phyloP scores from a whole-genome alignment of 2,888 invertebrate genomes.

The Cephus sareptanus region DNA sequence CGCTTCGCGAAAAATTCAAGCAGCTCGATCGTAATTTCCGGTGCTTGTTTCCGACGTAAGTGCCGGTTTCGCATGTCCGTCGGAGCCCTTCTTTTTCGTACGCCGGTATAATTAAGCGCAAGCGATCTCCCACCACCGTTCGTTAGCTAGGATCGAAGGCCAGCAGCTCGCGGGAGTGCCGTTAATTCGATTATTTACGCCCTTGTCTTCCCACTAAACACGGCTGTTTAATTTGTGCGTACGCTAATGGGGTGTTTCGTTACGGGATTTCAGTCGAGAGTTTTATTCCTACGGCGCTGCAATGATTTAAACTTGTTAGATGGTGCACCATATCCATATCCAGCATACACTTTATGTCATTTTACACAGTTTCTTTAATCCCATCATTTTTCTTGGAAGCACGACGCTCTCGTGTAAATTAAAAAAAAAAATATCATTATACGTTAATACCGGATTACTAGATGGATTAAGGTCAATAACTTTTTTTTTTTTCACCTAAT shows the following conservation, averaged over 20 bases:
- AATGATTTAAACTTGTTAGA: neutral
- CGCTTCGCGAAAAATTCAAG: neutral
- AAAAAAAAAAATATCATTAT: neutral
- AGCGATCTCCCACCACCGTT: neutral
- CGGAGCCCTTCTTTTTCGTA: neutral
- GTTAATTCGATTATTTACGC: slow-evolving; percentile 4
- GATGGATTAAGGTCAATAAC: neutral
- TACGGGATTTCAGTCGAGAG: neutral
- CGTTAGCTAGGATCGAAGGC: neutral
- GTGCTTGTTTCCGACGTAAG: neutral
- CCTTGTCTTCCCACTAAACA: neutral
- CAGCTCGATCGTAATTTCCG: neutral
- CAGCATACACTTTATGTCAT: neutral
- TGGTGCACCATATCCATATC: neutral
- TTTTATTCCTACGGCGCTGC: neutral
- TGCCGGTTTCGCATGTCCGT: neutral
- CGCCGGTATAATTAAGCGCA: neutral
- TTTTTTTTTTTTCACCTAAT: neutral
- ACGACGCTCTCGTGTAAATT: neutral
- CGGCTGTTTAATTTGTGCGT: neutral
- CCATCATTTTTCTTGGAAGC: neutral
- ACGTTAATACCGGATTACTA: neutral
- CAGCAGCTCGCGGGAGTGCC: neutral
- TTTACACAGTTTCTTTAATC: neutral
- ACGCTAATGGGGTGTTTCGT: neutral